Conservation (phyloP, 2,113 vertebrate species). For the Motacilla tschutschensis region DNA sequence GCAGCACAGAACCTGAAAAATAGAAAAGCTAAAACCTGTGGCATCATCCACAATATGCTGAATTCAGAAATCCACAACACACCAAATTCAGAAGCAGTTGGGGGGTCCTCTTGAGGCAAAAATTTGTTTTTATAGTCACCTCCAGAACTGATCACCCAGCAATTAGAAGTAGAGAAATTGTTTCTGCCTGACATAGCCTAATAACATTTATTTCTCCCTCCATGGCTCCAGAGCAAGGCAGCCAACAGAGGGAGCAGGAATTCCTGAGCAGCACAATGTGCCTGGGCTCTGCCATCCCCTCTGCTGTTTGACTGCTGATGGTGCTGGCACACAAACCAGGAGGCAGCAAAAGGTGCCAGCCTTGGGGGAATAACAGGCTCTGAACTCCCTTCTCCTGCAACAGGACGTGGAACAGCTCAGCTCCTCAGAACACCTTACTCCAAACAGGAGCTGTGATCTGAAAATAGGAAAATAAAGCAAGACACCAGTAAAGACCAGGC, state of each 20-base stretch:
- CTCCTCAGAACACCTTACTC: neutral
- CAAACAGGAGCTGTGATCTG: neutral
- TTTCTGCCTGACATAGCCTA: neutral
- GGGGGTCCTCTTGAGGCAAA: neutral
- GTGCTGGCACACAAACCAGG: neutral
- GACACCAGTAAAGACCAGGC: neutral
- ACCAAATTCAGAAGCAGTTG: neutral
- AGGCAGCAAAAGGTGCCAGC: neutral
- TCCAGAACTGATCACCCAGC: neutral
- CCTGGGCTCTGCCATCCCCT: neutral
- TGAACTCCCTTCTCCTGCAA: neutral
- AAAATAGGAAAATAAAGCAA: neutral
- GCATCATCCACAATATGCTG: neutral
- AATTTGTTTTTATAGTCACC: neutral
- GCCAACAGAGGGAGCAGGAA: conserved; percentile 54
- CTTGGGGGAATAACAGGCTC: neutral
- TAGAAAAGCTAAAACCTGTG: neutral
- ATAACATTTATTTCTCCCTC: neutral
- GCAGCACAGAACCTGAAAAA: neutral
- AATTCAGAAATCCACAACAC: neutral
- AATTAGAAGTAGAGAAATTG: neutral
- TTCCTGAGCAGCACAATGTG: neutral
- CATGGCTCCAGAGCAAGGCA: neutral
- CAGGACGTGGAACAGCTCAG: neutral
- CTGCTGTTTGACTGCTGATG: neutral